Base-by-base conservation (phyloP, 2,888 invertebrate genomes). In the Eristalinus aeneus region DNA sequence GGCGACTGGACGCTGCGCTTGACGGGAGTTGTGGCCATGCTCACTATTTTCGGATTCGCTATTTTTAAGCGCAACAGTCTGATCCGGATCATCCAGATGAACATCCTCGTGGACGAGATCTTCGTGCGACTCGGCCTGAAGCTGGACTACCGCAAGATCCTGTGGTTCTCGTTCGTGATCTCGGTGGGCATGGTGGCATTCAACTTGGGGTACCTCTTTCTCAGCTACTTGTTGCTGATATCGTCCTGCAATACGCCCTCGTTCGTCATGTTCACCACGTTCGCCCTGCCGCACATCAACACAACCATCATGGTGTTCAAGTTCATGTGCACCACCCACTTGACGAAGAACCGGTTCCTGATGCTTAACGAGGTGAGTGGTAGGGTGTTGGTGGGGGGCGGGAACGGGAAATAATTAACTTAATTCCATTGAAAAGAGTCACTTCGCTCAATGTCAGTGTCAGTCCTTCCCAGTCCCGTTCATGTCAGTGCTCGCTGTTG, bases 271-370 rank as follows among this genome's bases (percentile, higher is more conserved):
- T 92, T 91, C 36, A 90, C 89, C 2, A 89, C 91, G 10, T 92
- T 91, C 68, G 91, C 91, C 0, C 65, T 92, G 82, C 92, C 92
- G 1, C 92, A 92, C 75, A 90, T 91, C n/a, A 91, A 91, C 23
- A 91, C 92, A 27, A 90, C 90, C 31, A 88, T 92, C 4, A 90
- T 92, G 90, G 91, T 92, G 23, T 91, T 92, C 34, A 90, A 92
- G 63, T 92, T 92, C 60, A 88, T 91, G 0, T 90, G 90, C 77
- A 90, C 90, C 20, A 91, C 90, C 5, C 90, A 90, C 34, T 82
- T 92, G 89, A 90, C 90, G 9, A 89, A 89, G 64, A 91, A 90
- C 76, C 90, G 92, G 0, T 92, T 92, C 54, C 86, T 89, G 20
- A 90, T 91, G 90, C 77, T 92, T 11, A 91, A 91, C 65, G 90